These are phyloP conservation scores for Argentina silus DNA, from an alignment of 2,797 vertebrate species.

Conservation along the genomic window DNA sequence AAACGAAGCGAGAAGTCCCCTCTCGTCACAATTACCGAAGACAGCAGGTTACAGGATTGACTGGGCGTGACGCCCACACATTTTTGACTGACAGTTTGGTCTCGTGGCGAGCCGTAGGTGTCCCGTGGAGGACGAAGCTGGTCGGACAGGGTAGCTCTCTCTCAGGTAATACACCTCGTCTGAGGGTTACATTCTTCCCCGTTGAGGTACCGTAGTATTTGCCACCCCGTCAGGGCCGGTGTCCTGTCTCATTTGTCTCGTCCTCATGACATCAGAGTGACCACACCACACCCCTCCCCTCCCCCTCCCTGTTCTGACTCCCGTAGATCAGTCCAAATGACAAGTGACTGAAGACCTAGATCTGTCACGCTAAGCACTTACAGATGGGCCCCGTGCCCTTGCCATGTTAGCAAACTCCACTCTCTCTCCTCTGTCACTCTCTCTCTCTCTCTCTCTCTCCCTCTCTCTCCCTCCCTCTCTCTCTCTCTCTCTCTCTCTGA, in stretches of 20 bases:
- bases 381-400: constrained; percentile 69
- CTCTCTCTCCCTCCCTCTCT: no score
- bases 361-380: constrained; percentile 73
- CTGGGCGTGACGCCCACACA: no score
- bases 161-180: constrained; percentile 23
- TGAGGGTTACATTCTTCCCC: constrained; percentile 34
- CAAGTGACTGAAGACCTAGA: constrained; percentile 56
- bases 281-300: constrained; percentile 39
- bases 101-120: no score
- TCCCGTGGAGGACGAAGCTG: no score
- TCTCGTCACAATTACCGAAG: no score
- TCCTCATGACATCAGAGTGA: constrained; percentile 66
- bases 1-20: no score
- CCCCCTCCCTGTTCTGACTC: constrained; percentile 29
- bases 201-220: constrained; percentile 37
- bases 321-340: no score
- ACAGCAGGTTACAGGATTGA: no score
- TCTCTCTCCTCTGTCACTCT: not conserved
- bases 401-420: constrained; percentile 45
- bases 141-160: no score
- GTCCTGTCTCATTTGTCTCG: constrained; percentile 70
- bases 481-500: constrained; percentile 31
- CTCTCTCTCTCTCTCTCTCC: no score
- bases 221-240: constrained; percentile 42
- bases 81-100: no score